Base-by-base conservation (phyloP, 2,888 invertebrate species). In the Agrochola lota region DNA sequence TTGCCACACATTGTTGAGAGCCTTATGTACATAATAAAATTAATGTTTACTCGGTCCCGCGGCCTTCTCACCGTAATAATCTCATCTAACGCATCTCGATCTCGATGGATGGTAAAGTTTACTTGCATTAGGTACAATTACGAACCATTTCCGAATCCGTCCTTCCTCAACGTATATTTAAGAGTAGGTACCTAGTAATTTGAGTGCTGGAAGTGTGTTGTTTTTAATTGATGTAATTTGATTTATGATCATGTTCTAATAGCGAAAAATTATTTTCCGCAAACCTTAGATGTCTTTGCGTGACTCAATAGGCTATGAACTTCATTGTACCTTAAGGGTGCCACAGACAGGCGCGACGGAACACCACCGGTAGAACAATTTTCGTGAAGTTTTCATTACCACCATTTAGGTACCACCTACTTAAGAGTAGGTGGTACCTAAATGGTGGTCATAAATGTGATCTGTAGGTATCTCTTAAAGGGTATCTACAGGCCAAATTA, bases 11-110 rank as follows among this genome's bases (percentile, higher is more conserved):
- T 90, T 87, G 87, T 85, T 85, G 79, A 85, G 84, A 83, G 86
- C 75, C 78, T 78, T 84, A 86, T 80, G 87, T 80, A 85, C 81
- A 86, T 83, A 84, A 87, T 86, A 85, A 89, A 90, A 92, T 93
- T 92, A 90, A 88, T 91, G 89, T 92, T 91, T 91, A 91, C 88
- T 88, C 90, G 90, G 87, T 88, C 88, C 88, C 82, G 70, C 85
- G 92, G 87, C 93, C 93, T 93, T 93, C 91, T 86, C 84, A 88
- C 81, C 77, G 78, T 77, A 88, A 86, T 86, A 87, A 89, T 88
- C 87, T 84, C 79, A 89, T 87, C 86, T 79, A 76, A 89, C 86
- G 86, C 87, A 84, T 87, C 85, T 85, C 57, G 71, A 82, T 78
- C 78, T 78, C 78, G 55, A 81, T 78, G 72, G 52, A 70, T 74